Conservation (phyloP, 2,888 invertebrate species). For the Lymantria monacha region DNA sequence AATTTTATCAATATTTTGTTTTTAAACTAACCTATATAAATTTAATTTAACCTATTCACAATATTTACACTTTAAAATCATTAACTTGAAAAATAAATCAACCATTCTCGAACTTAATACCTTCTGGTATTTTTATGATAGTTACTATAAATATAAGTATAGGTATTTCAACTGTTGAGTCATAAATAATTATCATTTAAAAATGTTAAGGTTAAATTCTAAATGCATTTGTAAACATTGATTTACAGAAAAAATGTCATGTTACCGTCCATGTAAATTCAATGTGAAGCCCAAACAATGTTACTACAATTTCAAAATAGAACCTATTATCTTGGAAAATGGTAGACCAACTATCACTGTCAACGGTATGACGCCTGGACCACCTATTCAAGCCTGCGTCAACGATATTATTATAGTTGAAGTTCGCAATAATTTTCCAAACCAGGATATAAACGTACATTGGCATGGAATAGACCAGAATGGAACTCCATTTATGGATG, state of each 20-base stretch:
- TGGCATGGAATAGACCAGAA: conserved; percentile 87
- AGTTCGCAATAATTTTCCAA: conserved; percentile 86
- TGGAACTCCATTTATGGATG: conserved; percentile 88
- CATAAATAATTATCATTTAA: no score
- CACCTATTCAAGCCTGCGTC: conserved; percentile 84
- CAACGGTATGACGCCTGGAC: conserved; percentile 73
- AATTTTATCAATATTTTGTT: no score
- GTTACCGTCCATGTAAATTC: conserved; percentile 75
- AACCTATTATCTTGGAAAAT: conserved; percentile 53
- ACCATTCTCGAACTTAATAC: no score
- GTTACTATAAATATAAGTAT: no score
- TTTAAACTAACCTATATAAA: no score
- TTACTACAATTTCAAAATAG: conserved; percentile 62
- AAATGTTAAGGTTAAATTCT: no score
- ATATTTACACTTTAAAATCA: no score
- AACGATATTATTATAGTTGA: conserved; percentile 89
- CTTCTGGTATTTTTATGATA: no score
- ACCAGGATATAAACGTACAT: conserved; percentile 86
- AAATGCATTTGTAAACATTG: not conserved
- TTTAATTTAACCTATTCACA: no score
- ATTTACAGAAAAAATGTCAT: conserved; percentile 57
- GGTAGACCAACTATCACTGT: conserved; percentile 55
- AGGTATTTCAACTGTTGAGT: no score
- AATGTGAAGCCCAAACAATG: conserved; percentile 74
- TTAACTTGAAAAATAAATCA: no score